These are phyloP conservation scores for Escarpia spicata DNA, from an alignment of 2,888 invertebrate genomes.

Conservation along the genomic window DNA sequence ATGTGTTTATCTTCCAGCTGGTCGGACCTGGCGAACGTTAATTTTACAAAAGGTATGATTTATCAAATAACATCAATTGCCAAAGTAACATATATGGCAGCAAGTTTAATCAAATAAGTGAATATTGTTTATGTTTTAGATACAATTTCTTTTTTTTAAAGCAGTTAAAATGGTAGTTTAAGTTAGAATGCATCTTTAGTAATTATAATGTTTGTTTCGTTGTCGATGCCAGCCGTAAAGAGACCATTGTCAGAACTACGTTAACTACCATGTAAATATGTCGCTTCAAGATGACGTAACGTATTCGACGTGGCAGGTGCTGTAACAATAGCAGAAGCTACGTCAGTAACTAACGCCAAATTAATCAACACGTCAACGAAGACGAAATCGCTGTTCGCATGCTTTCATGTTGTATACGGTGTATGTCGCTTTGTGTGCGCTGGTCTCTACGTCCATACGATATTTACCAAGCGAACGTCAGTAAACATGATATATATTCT, in stretches of 20 bases:
- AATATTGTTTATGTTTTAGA: too few species aligned
- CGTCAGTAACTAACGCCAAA: neutral
- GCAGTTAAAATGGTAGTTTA: too few species aligned
- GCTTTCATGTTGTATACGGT: neutral
- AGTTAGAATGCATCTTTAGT: too few species aligned
- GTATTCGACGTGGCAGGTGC: neutral
- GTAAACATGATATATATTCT: neutral
- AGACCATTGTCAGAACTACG: neutral
- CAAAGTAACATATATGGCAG: too few species aligned
- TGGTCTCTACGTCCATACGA: neutral
- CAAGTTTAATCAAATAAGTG: too few species aligned
- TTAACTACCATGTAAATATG: neutral
- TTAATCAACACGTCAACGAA: neutral
- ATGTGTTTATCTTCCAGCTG: too few species aligned
- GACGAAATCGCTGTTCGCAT: neutral
- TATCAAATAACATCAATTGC: too few species aligned
- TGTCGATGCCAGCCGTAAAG: neutral
- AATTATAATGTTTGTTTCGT: neutral
- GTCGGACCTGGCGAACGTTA: too few species aligned
- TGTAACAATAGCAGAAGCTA: neutral
- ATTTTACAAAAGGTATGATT: too few species aligned
- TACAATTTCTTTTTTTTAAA: too few species aligned
- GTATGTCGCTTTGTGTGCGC: neutral
- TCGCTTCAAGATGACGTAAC: neutral
- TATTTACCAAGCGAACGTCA: constrained; percentile 3